These are phyloP conservation scores for Hypolimnas misippus DNA, from an alignment of 2,888 invertebrate genomes.

Conservation along the genomic window DNA sequence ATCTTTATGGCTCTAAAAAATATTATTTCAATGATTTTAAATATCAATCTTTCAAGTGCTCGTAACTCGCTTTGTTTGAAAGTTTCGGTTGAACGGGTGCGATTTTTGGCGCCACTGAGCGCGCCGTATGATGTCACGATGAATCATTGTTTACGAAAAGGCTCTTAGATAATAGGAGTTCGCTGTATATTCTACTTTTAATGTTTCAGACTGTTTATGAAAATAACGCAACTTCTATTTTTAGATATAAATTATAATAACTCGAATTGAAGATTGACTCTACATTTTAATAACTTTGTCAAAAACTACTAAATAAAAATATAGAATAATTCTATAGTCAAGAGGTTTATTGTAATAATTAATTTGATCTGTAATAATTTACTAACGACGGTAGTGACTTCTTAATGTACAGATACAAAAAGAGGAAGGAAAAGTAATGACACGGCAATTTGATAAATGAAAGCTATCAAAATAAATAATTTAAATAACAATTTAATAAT, in stretches of 20 bases:
- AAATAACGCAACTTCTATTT: not conserved
- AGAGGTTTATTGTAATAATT: too few relatives aligned
- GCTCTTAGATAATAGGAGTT: slow-evolving; percentile 35
- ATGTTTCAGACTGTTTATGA: slow-evolving; percentile 1
- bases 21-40: slow-evolving; percentile 1
- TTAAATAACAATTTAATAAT: too few relatives aligned
- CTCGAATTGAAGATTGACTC: not conserved
- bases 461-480: not conserved
- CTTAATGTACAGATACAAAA: too few relatives aligned
- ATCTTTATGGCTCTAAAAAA: too few relatives aligned
- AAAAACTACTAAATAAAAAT: too few relatives aligned
- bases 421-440: too few relatives aligned
- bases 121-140: slow-evolving; percentile 39
- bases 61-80: slow-evolving; percentile 24
- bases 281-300: not conserved
- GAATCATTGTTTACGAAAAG: slow-evolving; percentile 40
- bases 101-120: slow-evolving; percentile 31
- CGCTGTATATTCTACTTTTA: slow-evolving; percentile 20
- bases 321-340: too few relatives aligned
- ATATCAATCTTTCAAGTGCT: slow-evolving; percentile 4
- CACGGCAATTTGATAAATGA: not conserved
- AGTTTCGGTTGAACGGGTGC: slow-evolving; percentile 24
- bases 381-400: too few relatives aligned
- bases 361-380: too few relatives aligned
- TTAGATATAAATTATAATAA: not conserved